These are phyloP conservation scores for Drosophila arizonae DNA, from an alignment of 1,140 invertebrate species.

Conservation along the genomic window DNA sequence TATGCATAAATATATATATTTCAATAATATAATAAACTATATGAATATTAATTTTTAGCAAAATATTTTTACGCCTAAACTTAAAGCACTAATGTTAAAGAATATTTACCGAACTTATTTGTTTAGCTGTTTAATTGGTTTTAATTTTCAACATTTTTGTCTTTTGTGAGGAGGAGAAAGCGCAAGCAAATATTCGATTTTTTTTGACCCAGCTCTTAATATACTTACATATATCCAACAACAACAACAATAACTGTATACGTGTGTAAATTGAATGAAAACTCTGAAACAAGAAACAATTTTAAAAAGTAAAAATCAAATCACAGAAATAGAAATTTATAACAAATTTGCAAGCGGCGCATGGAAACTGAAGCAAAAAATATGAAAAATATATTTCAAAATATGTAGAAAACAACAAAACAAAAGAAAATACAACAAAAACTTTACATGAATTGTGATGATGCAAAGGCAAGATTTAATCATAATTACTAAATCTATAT, in stretches of 20 bases:
- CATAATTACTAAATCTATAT: constrained; percentile 79
- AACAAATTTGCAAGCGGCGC: constrained; percentile 60
- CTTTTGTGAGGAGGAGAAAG: constrained; percentile 57
- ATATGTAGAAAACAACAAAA: constrained; percentile 17
- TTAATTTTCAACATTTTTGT: constrained; percentile 58
- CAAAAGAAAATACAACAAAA: constrained; percentile 29
- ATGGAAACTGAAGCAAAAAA: constrained; percentile 69
- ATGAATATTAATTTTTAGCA: constrained; percentile 79
- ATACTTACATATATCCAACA: constrained; percentile 26
- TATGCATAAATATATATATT: constrained; percentile 34
- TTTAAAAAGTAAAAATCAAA: constrained; percentile 27
- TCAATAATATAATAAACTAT: constrained; percentile 47
- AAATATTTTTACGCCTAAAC: constrained; percentile 72
- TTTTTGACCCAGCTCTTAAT: constrained; percentile 36
- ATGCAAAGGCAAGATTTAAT: constrained; percentile 82
- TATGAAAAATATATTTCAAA: constrained; percentile 49
- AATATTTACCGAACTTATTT: constrained; percentile 67
- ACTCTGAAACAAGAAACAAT: constrained; percentile 22
- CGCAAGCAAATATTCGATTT: constrained; percentile 52
- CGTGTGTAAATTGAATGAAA: constrained; percentile 63
- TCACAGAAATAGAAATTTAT: constrained; percentile 7
- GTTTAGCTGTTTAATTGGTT: constrained; percentile 76
- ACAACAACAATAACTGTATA: constrained; percentile 61
- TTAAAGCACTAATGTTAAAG: constrained; percentile 67
- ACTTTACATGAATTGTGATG: constrained; percentile 81